Evolutionary conservation across 2,797 vertebrate genomes (phyloP).

Genomic region (Sciaenops ocellatus): DNA sequence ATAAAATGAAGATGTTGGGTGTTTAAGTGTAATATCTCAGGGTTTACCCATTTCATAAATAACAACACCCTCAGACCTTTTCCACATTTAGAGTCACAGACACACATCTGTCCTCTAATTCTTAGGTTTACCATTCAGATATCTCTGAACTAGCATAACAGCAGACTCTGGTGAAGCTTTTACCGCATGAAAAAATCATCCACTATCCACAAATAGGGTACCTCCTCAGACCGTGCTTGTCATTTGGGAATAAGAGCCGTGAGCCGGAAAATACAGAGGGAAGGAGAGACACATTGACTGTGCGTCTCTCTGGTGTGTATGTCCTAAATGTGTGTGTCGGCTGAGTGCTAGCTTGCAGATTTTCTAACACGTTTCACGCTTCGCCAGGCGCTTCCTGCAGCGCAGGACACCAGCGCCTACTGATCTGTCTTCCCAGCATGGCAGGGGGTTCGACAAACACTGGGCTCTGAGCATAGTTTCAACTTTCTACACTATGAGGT

Average conservation of each 20-base stretch:
- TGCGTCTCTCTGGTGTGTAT: conserved; percentile 27
- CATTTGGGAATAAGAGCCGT: conserved; percentile 68
- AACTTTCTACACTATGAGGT: conserved; percentile 28
- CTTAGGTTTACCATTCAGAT: conserved; percentile 49
- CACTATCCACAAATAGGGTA: conserved; percentile 67
- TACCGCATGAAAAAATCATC: conserved; percentile 83
- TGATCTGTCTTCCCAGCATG: conserved; percentile 59
- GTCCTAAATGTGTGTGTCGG: conserved; percentile 41
- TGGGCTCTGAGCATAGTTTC: conserved; percentile 25
- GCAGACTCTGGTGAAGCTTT: conserved; percentile 71
- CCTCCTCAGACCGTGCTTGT: conserved; percentile 69
- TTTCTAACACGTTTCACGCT: conserved; percentile 70
- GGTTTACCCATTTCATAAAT: conserved; percentile 2
- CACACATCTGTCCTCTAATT: conserved; percentile 35
- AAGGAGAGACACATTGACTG: conserved; percentile 22
- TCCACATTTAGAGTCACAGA: neutral
- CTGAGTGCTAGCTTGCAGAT: conserved; percentile 72
- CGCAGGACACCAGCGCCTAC: conserved; percentile 46
- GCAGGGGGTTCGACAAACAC: conserved; percentile 67
- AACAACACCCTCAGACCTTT: neutral
- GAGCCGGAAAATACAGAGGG: conserved; percentile 58
- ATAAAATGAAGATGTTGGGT: neutral
- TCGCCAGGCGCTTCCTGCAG: conserved; percentile 61
- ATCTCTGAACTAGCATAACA: conserved; percentile 53
- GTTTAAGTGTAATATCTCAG: neutral